These are phyloP conservation scores for Champsocephalus gunnari DNA, from an alignment of 2,797 vertebrate genomes.

Conservation along the genomic window DNA sequence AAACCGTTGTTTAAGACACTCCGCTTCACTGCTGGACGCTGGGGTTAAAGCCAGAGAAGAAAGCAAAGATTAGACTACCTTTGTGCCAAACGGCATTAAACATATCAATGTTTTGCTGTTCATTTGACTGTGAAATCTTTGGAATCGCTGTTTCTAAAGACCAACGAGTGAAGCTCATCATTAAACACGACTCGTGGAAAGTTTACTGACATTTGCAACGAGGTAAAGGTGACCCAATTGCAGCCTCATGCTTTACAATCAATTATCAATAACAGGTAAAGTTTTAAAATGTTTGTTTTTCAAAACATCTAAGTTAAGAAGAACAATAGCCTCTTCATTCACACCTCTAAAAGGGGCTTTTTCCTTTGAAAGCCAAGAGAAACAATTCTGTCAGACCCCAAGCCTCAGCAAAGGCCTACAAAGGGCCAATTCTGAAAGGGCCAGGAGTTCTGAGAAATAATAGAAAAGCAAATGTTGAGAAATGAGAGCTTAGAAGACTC, in stretches of 20 bases:
- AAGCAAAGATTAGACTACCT: slow-evolving; percentile 89
- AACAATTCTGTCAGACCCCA: slow-evolving; percentile 74
- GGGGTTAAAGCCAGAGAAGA: slow-evolving; percentile 87
- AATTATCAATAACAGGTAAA: slow-evolving; percentile 12
- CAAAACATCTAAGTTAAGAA: slow-evolving; percentile 70
- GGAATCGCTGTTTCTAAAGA: slow-evolving; percentile 87
- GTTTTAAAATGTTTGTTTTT: slow-evolving; percentile 39
- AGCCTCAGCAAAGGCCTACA: slow-evolving; percentile 74
- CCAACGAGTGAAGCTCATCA: slow-evolving; percentile 48
- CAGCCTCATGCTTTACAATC: slow-evolving; percentile 3
- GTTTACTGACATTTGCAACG: slow-evolving; percentile 26
- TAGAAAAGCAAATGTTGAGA: slow-evolving; percentile 85
- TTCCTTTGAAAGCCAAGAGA: slow-evolving; percentile 76
- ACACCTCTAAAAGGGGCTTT: slow-evolving; percentile 64
- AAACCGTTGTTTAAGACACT: slow-evolving; percentile 78
- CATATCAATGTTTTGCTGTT: slow-evolving; percentile 95
- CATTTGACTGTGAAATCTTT: slow-evolving; percentile 97
- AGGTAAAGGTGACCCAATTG: not conserved
- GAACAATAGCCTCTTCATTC: slow-evolving; percentile 74
- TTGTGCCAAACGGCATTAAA: slow-evolving; percentile 91
- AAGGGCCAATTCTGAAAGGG: slow-evolving; percentile 74
- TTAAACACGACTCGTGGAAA: slow-evolving; percentile 38
- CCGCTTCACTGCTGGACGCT: slow-evolving; percentile 65
- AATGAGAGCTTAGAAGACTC: slow-evolving; percentile 79
- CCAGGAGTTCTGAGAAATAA: slow-evolving; percentile 69